These are phyloP conservation scores for Nanorana parkeri DNA, from an alignment of 2,113 vertebrate genomes.

Conservation along the genomic window DNA sequence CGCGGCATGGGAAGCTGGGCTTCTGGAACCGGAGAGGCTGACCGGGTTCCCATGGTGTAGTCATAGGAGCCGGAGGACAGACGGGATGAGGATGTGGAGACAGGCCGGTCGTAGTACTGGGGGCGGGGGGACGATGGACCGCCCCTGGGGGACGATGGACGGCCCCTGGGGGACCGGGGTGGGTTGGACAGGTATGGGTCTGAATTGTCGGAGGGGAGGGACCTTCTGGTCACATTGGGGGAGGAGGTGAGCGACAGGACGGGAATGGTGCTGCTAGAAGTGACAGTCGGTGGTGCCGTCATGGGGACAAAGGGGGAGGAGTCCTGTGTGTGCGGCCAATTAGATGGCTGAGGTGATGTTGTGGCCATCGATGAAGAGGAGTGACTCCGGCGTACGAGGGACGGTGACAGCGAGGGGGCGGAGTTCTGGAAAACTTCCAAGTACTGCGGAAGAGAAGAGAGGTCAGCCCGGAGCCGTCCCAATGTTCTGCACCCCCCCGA, in stretches of 20 bases:
- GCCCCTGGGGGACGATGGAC: slow-evolving; percentile 54
- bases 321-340: slow-evolving; percentile 47
- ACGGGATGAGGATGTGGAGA: slow-evolving; percentile 38
- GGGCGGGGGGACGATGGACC: slow-evolving; percentile 64
- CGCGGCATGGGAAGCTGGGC: slow-evolving; percentile 17
- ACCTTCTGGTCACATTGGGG: slow-evolving; percentile 33
- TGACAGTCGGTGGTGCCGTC: slow-evolving; percentile 26
- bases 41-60: slow-evolving; percentile 57
- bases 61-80: slow-evolving; percentile 53
- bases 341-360: slow-evolving; percentile 27
- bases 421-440: background rate
- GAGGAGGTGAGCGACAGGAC: slow-evolving; percentile 11
- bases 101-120: slow-evolving; percentile 57
- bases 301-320: background rate
- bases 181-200: slow-evolving; percentile 17
- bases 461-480: no score
- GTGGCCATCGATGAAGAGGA: slow-evolving; percentile 50
- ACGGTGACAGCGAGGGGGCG: slow-evolving; percentile 11
- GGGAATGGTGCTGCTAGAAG: slow-evolving; percentile 39
- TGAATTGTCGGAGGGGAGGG: background rate
- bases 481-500: no score
- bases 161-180: slow-evolving; percentile 57
- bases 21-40: slow-evolving; percentile 53
- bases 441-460: background rate
- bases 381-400: slow-evolving; percentile 57